Evolutionary conservation across 2,113 vertebrate genomes (phyloP).

Genomic region (Leucosticte australis): DNA sequence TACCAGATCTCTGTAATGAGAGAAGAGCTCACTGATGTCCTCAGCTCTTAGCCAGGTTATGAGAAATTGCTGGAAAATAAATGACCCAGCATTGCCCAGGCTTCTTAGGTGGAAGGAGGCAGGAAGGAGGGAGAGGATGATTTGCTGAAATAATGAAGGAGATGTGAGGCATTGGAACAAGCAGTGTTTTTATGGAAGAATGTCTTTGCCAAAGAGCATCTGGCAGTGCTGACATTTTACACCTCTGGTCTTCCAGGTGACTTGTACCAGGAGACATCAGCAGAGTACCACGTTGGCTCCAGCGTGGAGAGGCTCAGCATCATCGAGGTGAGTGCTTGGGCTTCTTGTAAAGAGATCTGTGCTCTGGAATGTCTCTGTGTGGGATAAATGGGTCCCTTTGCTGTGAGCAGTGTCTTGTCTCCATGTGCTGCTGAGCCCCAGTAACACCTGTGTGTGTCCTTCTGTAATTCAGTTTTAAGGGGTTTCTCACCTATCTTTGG

Average conservation of each 20-base stretch:
- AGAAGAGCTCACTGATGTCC: neutral
- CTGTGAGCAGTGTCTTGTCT: neutral
- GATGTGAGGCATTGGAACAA: neutral
- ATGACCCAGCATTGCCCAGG: neutral
- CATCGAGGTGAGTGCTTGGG: slow-evolving; percentile 75
- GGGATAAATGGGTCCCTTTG: neutral
- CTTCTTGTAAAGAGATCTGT: neutral
- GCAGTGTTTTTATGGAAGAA: neutral
- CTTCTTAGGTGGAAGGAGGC: neutral
- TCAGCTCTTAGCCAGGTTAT: neutral
- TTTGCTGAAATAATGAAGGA: neutral
- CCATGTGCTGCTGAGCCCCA: neutral
- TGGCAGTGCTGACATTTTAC: neutral
- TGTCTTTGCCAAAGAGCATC: neutral
- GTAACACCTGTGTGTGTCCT: neutral
- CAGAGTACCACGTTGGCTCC: slow-evolving; percentile 75
- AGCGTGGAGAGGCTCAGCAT: slow-evolving; percentile 79
- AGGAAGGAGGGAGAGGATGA: neutral
- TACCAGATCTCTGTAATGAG: neutral
- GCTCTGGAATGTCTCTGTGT: neutral
- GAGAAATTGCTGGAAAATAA: neutral
- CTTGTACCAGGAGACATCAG: slow-evolving; percentile 78
- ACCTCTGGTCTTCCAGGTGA: slow-evolving; percentile 72
- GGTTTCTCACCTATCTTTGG: neutral
- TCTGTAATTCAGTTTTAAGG: neutral